Percentiles rank a stretch among this genome's conserved stretches.
Conservation (phyloP, 2,113 vertebrate genomes). For the Crotalus tigris region DNA sequence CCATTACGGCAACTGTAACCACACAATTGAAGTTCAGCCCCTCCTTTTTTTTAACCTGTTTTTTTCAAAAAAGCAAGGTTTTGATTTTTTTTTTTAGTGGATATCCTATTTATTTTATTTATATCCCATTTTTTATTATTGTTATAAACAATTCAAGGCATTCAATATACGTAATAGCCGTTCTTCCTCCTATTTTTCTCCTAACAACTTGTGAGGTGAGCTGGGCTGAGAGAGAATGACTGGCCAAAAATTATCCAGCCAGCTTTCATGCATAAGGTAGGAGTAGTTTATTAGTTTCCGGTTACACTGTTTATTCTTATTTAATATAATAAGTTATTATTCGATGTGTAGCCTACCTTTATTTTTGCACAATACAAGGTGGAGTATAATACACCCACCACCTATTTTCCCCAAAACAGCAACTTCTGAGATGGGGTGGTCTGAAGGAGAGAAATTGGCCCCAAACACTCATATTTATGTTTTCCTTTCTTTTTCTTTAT, state of each 20-base stretch:
- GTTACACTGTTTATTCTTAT: not conserved
- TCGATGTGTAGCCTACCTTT: not conserved
- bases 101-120: not conserved
- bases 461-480: not conserved
- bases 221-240: not conserved
- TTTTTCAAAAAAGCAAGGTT: not conserved
- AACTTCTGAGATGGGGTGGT: not conserved
- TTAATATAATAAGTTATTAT: not conserved
- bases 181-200: not conserved
- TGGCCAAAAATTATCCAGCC: not conserved
- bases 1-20: not conserved
- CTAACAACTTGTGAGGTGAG: not conserved
- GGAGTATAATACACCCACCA: not conserved
- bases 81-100: not conserved
- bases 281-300: not conserved
- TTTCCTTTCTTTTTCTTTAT: not conserved
- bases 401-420: not conserved
- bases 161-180: not conserved
- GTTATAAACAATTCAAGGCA: not conserved
- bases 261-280: not conserved
- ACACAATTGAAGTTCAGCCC: not conserved
- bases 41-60: not conserved
- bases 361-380: not conserved
- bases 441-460: not conserved
- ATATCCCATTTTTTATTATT: not conserved